Evolutionary conservation across 2,888 invertebrate species (phyloP).

Genomic region (Pheosia gnoma): DNA sequence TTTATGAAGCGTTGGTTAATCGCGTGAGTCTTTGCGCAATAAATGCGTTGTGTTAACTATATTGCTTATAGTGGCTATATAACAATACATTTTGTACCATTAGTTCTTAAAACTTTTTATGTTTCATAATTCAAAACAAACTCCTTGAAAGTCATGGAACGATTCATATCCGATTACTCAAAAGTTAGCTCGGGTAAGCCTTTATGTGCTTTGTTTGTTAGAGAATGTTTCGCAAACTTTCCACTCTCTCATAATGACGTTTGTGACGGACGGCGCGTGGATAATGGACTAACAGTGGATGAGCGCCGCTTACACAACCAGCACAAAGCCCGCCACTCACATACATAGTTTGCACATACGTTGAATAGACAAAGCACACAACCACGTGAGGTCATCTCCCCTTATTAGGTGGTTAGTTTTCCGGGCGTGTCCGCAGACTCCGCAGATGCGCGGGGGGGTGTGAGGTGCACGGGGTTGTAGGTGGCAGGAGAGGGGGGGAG

Average conservation of each 20-base stretch:
- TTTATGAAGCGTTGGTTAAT: neutral
- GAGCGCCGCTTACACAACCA: conserved; percentile 64
- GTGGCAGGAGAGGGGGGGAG: conserved; percentile 44
- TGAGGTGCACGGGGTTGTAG: conserved; percentile 55
- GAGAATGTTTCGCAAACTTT: conserved; percentile 33
- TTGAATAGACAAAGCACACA: conserved; percentile 77
- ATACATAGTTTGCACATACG: conserved; percentile 74
- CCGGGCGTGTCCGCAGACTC: conserved; percentile 84
- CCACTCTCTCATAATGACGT: conserved; percentile 18
- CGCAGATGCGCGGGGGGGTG: conserved; percentile 59
- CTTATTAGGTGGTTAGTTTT: conserved; percentile 85
- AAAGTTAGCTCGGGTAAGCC: conserved; percentile 30
- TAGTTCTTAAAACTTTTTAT: neutral
- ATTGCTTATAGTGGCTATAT: neutral
- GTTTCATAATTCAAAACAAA: conserved; percentile 2
- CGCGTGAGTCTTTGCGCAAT: neutral
- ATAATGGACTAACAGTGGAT: conserved; percentile 50
- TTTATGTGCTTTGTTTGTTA: conserved; percentile 38
- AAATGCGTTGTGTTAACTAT: neutral
- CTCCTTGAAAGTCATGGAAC: conserved; percentile 30
- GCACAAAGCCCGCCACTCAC: conserved; percentile 72
- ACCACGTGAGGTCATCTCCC: conserved; percentile 83
- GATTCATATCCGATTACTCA: conserved; percentile 42
- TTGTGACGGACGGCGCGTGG: conserved; percentile 41
- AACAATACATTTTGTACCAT: neutral